Percentiles rank a stretch among this genome's conserved stretches.
phyloP scores from a whole-genome alignment of 1,140 invertebrate species.

The Listronotus bonariensis region DNA sequence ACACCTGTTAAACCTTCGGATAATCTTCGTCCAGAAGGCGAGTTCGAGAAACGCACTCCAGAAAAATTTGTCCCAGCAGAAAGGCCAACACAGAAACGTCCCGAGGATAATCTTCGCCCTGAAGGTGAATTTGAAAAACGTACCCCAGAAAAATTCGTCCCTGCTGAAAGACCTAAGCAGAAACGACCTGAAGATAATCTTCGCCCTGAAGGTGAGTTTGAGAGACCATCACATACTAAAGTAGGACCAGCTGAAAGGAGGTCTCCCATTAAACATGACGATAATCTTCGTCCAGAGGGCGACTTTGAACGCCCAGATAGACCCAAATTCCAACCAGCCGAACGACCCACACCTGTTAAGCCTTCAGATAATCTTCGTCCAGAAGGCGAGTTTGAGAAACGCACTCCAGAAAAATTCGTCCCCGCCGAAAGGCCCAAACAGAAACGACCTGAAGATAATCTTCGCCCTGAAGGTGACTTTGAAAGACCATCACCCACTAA shows the following conservation, averaged over 20 bases:
- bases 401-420: conserved; percentile 47
- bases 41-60: conserved; percentile 56
- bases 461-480: conserved; percentile 60
- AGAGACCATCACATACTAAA: conserved; percentile 46
- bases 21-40: conserved; percentile 59
- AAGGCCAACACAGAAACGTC: conserved; percentile 58
- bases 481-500: conserved; percentile 48
- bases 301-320: conserved; percentile 56
- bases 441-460: conserved; percentile 59
- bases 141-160: conserved; percentile 56
- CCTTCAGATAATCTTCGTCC: conserved; percentile 65
- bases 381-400: conserved; percentile 60
- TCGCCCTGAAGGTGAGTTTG: conserved; percentile 57
- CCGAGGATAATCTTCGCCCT: conserved; percentile 65
- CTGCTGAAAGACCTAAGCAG: conserved; percentile 54
- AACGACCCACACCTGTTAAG: conserved; percentile 55
- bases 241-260: conserved; percentile 56
- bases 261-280: conserved; percentile 59
- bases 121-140: conserved; percentile 57
- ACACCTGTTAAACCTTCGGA: conserved; percentile 60
- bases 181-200: conserved; percentile 62
- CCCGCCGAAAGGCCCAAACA: conserved; percentile 60
- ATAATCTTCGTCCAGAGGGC: conserved; percentile 64
- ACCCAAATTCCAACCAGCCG: conserved; percentile 40
- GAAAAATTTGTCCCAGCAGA: conserved; percentile 52